Evolutionary conservation across 2,113 vertebrate species (phyloP).

Genomic region (Pithys albifrons): DNA sequence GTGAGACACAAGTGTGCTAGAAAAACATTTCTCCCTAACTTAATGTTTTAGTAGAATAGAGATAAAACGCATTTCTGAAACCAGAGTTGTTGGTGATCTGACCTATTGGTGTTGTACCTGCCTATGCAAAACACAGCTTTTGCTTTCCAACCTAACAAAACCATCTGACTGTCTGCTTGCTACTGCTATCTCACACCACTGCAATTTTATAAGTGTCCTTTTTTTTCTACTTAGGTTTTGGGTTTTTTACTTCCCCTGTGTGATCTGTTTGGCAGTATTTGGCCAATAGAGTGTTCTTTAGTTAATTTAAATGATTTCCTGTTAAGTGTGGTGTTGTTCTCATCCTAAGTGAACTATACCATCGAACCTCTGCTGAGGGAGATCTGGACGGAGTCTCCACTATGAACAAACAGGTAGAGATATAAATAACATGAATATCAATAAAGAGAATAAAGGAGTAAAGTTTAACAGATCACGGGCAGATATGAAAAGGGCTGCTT

Average conservation of each 20-base stretch:
- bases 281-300: background rate
- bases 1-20: background rate
- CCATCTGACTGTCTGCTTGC: rapidly evolving
- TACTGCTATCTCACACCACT: background rate
- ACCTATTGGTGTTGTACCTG: background rate
- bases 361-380: background rate
- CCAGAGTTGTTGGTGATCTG: background rate
- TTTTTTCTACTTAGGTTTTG: background rate
- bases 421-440: background rate
- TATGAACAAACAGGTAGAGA: background rate
- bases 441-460: background rate
- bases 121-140: background rate
- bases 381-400: background rate
- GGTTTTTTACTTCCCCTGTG: rapidly evolving
- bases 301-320: background rate
- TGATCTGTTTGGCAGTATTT: background rate
- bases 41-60: background rate
- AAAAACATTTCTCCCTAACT: background rate
- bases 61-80: background rate
- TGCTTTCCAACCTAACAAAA: background rate
- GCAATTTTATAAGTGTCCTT: background rate
- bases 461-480: background rate
- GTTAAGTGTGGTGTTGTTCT: background rate
- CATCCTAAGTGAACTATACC: background rate
- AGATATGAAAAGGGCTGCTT: background rate